phyloP scores from a whole-genome alignment of 2,888 invertebrate species.

The Machimus atricapillus region DNA sequence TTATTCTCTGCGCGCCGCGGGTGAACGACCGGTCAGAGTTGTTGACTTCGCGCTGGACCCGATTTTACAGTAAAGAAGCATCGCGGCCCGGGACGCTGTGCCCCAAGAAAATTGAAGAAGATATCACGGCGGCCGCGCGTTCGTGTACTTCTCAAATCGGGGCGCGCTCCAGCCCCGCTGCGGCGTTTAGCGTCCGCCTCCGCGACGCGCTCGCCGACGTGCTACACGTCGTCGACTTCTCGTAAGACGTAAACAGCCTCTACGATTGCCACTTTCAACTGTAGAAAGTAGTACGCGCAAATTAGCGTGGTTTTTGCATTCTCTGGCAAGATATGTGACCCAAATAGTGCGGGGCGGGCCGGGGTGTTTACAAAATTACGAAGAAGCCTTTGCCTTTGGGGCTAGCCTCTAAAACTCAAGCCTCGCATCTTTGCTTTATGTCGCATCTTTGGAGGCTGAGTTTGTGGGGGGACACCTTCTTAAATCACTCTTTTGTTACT shows the following conservation, averaged over 20 bases:
- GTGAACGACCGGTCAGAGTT: slow-evolving; percentile 37
- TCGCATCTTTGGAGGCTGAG: not conserved
- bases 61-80: not conserved
- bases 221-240: not conserved
- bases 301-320: not conserved
- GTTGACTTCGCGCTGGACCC: slow-evolving; percentile 10
- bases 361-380: not conserved
- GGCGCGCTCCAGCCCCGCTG: not conserved
- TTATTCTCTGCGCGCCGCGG: slow-evolving; percentile 12
- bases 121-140: not conserved
- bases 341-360: not conserved
- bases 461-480: not conserved
- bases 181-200: not conserved
- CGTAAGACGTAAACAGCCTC: not conserved
- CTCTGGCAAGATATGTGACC: not conserved
- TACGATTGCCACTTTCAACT: not conserved
- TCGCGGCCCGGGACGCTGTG: not conserved
- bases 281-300: not conserved
- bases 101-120: not conserved
- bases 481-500: not conserved
- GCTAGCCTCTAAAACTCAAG: not conserved
- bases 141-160: not conserved
- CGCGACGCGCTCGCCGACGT: not conserved
- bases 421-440: not conserved
- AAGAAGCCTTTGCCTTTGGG: not conserved